Base-by-base conservation (phyloP, 1,140 invertebrate genomes). In the Calliphora vicina region DNA sequence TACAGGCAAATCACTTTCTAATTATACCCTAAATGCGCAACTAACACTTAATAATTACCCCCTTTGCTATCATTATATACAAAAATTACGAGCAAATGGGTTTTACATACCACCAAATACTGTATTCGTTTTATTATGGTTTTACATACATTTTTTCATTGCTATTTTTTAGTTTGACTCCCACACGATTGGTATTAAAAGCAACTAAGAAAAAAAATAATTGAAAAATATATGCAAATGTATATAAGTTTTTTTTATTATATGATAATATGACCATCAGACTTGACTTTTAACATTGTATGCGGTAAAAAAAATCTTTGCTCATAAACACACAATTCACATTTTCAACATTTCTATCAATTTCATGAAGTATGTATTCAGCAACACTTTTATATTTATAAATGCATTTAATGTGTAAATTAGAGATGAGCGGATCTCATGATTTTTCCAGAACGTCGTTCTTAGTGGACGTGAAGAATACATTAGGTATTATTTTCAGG, bases 1-100 rank as follows among this genome's bases (percentile, higher is more conserved):
- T 78, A 35, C 20, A 25, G 25, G 74, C 74, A 78, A 78, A 78
- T 78, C 74, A 45, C 74, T 78, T 78, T 78, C 74, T 78, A 78
- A 78, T 78, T 78, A 78, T 8, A 43, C 35, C 35, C 35, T 12
- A 42, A 76, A 76, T 76, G 73, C 29, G 27, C 73, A 76, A 20
- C 29, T 76, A 76, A 76, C 73, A 76, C 73, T 42, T 42, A 76
- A 42, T 42, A 76, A 76, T 76, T 17, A 76, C 73, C 73, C 20
- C 73, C 20, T 67, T 25, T 67, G n/a, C 23, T 67, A 25, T 23
- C 15, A 57, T 57, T 57, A 57, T 9, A 67, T 20, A 67, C 20
- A 20, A 9, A 57, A 17, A 35, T 35, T 17, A n/a, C n/a, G 50
- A n/a, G 15, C n/a, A n/a, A n/a, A 2, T 57, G 50, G 13, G 20